phyloP scores from a whole-genome alignment of 2,888 invertebrate genomes.

The Sthenelais limicola region DNA sequence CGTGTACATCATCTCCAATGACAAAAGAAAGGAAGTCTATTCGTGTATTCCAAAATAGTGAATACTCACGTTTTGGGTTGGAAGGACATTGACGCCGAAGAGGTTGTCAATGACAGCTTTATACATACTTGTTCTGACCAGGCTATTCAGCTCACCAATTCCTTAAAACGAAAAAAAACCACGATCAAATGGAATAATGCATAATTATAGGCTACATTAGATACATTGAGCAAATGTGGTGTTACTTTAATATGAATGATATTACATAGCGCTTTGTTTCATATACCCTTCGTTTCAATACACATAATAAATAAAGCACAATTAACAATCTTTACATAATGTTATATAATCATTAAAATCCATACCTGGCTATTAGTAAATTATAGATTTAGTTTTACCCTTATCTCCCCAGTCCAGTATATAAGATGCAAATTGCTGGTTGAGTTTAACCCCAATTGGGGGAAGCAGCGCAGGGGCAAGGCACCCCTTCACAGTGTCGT shows the following conservation, averaged over 20 bases:
- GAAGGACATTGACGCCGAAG: constrained; percentile 60
- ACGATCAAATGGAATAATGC: neutral
- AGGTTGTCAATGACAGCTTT: constrained; percentile 60
- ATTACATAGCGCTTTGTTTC: too few species aligned
- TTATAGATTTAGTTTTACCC: constrained; percentile 50
- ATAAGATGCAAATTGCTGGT: constrained; percentile 55
- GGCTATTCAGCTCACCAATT: constrained; percentile 53
- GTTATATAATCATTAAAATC: too few species aligned
- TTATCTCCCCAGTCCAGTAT: constrained; percentile 48
- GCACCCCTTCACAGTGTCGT: constrained; percentile 64
- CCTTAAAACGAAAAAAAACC: constrained; percentile 49
- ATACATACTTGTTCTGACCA: constrained; percentile 61
- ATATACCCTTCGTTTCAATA: too few species aligned
- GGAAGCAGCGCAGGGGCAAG: constrained; percentile 57
- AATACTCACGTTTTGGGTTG: constrained; percentile 45
- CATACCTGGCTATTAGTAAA: too few species aligned
- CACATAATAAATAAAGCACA: too few species aligned
- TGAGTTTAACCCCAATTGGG: constrained; percentile 53
- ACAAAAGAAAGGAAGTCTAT: too few species aligned
- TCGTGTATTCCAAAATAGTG: too few species aligned
- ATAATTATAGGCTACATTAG: too few species aligned
- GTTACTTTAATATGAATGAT: too few species aligned
- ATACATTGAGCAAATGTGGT: too few species aligned
- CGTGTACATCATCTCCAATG: too few species aligned
- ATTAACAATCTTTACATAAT: too few species aligned